Base-by-base conservation (phyloP, 2,113 vertebrate species). In the Octodon degus region DNA sequence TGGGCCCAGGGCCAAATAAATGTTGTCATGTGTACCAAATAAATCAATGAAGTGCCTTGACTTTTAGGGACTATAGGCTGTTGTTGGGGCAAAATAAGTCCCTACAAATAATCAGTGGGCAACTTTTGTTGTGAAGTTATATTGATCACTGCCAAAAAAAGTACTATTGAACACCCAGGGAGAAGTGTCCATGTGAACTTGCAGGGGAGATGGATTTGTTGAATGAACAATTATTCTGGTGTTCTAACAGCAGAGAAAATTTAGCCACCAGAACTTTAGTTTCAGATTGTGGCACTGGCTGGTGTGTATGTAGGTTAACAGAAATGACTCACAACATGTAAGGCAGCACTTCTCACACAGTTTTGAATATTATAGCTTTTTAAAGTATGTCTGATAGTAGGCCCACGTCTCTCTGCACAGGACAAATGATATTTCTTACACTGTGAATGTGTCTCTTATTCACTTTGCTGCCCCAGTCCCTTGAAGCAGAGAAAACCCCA, bases 241-340 rank as follows among this genome's bases (percentile, higher is more conserved):
- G 76, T 97, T 97, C 97, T 83, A 93, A 97, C 81, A 96, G 92
- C 89, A 92, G 96, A 97, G 97, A 93, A 82, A 65, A 89, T 86
- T 89, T 22, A 68, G 92, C 91, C 87, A 81, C 96, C 47, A 83
- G 90, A 79, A 89, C 96, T 95, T 95, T 93, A 95, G 96, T 97
- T 97, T 96, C 96, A 96, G 98, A 98, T 91, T 85, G 96, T 58
- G 97, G 98, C 97, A 58, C 83, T 97, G 97, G 97, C 97, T 97
- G 96, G 97, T 96, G 97, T 98, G 97, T 98, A 96, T 74, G 97
- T 93, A 95, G 96, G 98, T 98, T 98, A 98, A 97, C 93, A 98
- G 98, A 98, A 98, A 98, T 96, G 98, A 98, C 97, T 98, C 97
- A 97, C 98, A 97, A 96, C 77, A 84, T 91, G 97, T 91, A 96